Percentiles rank a stretch among this genome's conserved stretches.
Evolutionary conservation across 2,888 invertebrate species (phyloP).

Genomic region (Aromia moschata): DNA sequence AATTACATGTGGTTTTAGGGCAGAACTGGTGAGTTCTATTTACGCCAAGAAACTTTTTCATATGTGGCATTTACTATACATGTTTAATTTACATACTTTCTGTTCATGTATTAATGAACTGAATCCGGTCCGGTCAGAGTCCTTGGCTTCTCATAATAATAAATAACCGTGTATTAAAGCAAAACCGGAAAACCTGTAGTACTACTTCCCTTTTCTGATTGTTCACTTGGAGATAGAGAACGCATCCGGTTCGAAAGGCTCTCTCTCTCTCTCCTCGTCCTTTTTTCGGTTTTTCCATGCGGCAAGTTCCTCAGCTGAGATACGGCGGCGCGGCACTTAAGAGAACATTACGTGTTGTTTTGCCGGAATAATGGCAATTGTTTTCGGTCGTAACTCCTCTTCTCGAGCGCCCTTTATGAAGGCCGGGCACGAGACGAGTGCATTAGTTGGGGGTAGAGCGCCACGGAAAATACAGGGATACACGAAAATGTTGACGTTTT

Average conservation of each 20-base stretch:
- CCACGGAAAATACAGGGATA: too few species aligned
- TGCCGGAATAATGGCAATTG: conserved; percentile 40
- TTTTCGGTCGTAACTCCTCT: conserved; percentile 37
- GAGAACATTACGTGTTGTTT: conserved; percentile 42
- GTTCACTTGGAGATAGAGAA: conserved; percentile 30
- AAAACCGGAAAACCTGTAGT: conserved; percentile 24
- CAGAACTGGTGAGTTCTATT: too few species aligned
- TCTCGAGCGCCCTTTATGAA: conserved; percentile 29
- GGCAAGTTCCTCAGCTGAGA: conserved; percentile 20
- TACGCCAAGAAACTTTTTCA: too few species aligned
- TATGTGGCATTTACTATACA: too few species aligned
- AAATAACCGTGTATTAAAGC: conserved; percentile 24
- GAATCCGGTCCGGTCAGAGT: too few species aligned
- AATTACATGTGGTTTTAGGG: too few species aligned
- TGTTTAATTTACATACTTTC: too few species aligned
- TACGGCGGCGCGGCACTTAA: conserved; percentile 33
- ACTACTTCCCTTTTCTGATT: conserved; percentile 28
- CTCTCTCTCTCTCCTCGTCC: conserved; percentile 13
- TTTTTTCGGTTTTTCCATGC: conserved; percentile 18
- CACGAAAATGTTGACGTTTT: too few species aligned
- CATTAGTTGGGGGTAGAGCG: too few species aligned
- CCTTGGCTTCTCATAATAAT: too few species aligned
- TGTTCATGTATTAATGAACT: too few species aligned
- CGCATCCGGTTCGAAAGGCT: conserved; percentile 17
- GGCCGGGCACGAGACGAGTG: conserved; percentile 23